These are phyloP conservation scores for Standfussiana lucernea DNA, from an alignment of 2,888 invertebrate species.

Conservation along the genomic window DNA sequence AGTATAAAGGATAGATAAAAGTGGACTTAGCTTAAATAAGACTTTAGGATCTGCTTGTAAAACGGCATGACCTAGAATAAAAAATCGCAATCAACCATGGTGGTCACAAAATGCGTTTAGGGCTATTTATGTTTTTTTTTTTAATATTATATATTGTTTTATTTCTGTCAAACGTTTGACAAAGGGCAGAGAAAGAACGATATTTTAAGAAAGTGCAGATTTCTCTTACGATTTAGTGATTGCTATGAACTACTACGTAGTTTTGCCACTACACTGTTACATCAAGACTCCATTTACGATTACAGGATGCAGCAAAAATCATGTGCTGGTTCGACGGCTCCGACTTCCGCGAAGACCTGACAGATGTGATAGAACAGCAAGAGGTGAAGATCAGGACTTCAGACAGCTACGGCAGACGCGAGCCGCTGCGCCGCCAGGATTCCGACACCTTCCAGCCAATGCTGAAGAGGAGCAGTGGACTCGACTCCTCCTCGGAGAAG, in stretches of 20 bases:
- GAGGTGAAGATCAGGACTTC: constrained; percentile 87
- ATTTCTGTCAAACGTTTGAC: not conserved
- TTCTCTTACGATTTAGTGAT: not conserved
- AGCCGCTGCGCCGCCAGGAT: constrained; percentile 79
- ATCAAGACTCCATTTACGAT: not conserved
- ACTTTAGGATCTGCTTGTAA: not conserved
- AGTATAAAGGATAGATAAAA: too few species aligned
- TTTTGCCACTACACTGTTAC: not conserved
- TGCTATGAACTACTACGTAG: not conserved
- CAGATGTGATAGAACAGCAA: constrained; percentile 88
- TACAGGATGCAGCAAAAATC: constrained; percentile 87
- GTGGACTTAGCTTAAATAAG: too few species aligned
- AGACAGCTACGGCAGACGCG: constrained; percentile 78
- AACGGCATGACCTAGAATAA: not conserved
- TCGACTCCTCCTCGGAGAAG: constrained; percentile 83
- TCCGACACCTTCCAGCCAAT: constrained; percentile 87
- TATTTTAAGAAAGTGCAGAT: not conserved
- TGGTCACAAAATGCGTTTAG: not conserved
- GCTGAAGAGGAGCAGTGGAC: constrained; percentile 83
- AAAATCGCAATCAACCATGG: not conserved
- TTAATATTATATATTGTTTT: not conserved
- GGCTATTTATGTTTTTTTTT: not conserved
- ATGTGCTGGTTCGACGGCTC: constrained; percentile 90
- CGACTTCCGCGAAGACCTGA: constrained; percentile 86
- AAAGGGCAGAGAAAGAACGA: not conserved